phyloP scores from a whole-genome alignment of 2,888 invertebrate species.

The Sicus ferrugineus region DNA sequence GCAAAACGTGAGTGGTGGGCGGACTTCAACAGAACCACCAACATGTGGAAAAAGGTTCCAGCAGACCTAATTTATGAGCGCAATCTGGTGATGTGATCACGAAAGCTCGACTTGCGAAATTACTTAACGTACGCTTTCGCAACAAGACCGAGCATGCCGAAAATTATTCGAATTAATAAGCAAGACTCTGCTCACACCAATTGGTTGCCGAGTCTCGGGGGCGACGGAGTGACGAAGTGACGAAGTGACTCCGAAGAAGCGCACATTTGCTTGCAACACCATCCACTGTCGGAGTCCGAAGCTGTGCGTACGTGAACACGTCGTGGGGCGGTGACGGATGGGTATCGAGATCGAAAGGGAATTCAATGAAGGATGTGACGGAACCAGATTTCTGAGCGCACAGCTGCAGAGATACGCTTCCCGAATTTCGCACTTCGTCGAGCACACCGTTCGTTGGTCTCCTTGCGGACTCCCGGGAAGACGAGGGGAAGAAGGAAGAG shows the following conservation, averaged over 20 bases:
- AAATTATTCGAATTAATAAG: background rate
- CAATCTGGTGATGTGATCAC: too few species aligned
- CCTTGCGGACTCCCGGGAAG: too few species aligned
- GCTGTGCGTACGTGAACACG: background rate
- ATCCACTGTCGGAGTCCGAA: background rate
- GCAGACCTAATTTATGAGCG: too few species aligned
- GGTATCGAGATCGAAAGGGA: background rate
- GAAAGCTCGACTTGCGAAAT: too few species aligned
- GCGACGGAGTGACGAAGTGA: background rate
- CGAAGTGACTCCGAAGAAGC: too few species aligned
- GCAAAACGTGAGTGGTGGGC: too few species aligned
- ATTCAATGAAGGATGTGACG: constrained; percentile 3
- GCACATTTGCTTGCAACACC: too few species aligned
- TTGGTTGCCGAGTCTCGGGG: background rate
- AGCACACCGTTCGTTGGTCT: background rate
- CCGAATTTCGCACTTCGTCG: constrained; percentile 3
- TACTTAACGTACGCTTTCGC: too few species aligned
- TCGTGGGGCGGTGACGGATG: background rate
- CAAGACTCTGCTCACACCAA: background rate
- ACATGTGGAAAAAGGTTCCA: too few species aligned
- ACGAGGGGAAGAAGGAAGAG: background rate
- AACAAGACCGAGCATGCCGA: background rate
- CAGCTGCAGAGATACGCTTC: background rate
- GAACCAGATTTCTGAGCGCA: background rate
- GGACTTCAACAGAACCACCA: too few species aligned